A percentile compares a stretch with the other conserved stretches of the same genome.
phyloP scores from a whole-genome alignment of 2,113 vertebrate species.

The Brienomyrus brachyistius region DNA sequence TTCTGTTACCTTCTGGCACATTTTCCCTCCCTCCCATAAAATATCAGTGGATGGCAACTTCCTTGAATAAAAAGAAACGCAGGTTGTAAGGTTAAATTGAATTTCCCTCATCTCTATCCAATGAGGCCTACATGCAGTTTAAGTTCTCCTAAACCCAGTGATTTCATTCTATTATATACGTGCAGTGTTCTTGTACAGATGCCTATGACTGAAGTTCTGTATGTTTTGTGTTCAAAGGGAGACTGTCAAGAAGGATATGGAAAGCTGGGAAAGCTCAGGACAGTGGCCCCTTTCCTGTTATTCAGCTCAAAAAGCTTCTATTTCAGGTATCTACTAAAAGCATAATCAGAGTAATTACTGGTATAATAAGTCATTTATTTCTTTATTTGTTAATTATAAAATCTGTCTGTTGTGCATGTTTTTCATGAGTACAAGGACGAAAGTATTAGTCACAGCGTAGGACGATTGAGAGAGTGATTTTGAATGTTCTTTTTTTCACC shows the following conservation, averaged over 20 bases:
- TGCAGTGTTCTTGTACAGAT: not conserved
- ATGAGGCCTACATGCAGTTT: not conserved
- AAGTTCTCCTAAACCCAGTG: not conserved
- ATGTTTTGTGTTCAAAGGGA: constrained; percentile 57
- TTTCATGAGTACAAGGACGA: not conserved
- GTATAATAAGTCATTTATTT: not conserved
- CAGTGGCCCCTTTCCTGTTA: constrained; percentile 89
- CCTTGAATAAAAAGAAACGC: not conserved
- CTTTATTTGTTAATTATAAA: not conserved
- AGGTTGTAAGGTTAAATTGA: not conserved
- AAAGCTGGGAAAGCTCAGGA: constrained; percentile 76
- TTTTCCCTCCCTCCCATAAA: not conserved
- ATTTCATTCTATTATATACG: not conserved
- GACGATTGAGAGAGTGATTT: not conserved
- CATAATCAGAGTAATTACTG: not conserved
- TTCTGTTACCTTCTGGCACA: not conserved
- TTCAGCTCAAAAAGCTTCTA: constrained; percentile 52
- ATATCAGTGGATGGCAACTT: not conserved
- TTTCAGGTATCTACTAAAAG: constrained; percentile 69
- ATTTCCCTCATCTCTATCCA: not conserved
- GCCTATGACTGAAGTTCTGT: not conserved
- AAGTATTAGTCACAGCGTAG: not conserved
- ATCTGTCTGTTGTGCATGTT: not conserved
- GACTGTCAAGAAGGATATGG: constrained; percentile 74
- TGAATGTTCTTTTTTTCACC: not conserved